Conservation (phyloP, 2,797 vertebrate species). For the Brachymystax lenok region DNA sequence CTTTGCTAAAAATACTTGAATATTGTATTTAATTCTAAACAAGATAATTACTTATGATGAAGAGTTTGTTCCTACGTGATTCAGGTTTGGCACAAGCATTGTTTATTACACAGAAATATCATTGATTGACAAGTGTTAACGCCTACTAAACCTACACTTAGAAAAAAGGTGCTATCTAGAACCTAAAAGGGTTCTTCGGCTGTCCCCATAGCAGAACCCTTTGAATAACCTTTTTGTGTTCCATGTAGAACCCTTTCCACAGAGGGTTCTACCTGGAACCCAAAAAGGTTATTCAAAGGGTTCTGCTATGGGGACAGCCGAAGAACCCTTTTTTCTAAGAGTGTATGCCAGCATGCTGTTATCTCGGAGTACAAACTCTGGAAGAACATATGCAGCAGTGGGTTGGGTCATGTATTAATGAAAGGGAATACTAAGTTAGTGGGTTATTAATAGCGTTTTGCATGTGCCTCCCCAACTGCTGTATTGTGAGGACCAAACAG, state of each 20-base stretch:
- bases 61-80: constrained; percentile 41
- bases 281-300: too few species aligned
- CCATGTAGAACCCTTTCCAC: too few species aligned
- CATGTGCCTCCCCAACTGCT: neutral
- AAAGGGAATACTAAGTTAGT: too few species aligned
- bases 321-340: neutral
- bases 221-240: too few species aligned
- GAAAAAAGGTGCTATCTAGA: too few species aligned
- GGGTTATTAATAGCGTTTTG: neutral
- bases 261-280: too few species aligned
- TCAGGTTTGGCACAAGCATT: constrained; percentile 21
- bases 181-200: too few species aligned
- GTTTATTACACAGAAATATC: constrained; percentile 42
- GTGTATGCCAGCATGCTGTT: neutral
- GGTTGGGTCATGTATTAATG: too few species aligned
- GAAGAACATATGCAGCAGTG: too few species aligned
- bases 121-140: constrained; percentile 30
- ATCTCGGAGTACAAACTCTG: too few species aligned
- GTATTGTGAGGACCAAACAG: neutral
- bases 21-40: constrained; percentile 31
- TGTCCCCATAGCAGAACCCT: too few species aligned
- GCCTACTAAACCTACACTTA: neutral
- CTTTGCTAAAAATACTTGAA: constrained; percentile 63
- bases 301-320: too few species aligned
- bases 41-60: constrained; percentile 29